Evolutionary conservation across 1,140 invertebrate species (phyloP), one percentile per base, ranked within the genome.

Genomic region (Cepaea nemoralis): DNA sequence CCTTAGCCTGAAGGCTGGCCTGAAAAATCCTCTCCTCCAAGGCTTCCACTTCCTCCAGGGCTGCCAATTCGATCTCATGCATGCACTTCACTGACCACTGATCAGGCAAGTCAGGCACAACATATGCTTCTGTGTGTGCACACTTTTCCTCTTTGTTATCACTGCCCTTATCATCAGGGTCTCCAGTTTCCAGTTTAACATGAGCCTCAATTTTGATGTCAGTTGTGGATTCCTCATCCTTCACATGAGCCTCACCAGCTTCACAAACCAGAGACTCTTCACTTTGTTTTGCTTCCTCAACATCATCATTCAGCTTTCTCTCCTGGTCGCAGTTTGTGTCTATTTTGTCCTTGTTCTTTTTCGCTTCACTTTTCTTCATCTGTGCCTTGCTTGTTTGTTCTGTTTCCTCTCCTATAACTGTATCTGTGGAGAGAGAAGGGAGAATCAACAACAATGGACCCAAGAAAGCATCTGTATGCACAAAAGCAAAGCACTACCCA

Each of bases 21-120:
- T 95, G 95, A 1, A 95, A 95, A 2, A 99, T 95, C 86, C 97
- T 95, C 86, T 98, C 97, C 90, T 98, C 97, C 33, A 99, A 91
- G 0, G 95, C 95, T 90, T 98, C 97, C 24, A 99, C 95, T 89
- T 97, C 95, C 86, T 97, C 95, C 16, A 98, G 89, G 0, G 97
- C 90, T 12, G 94, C 93, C 81, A 96, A 92, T 89, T 98, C 97
- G 31, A 97, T 94, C 6, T 96, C 92, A 33, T 96, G 91, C 0
- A 95, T 95, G 2, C 96, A 94, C 48, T 94, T 93, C 0, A 93
- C 93, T 84, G 94, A 95, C 95, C 95, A 97, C n/a, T 87, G 82
- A 22, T 84, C 83, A 73, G 84, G 80, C 16, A 85, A 74, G 27
- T 88, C 82, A 10, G 86, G 78, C n/a, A 87, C 85, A 24, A 90